Base-by-base conservation (phyloP, 1,140 invertebrate genomes). In the Drosophila guanche region DNA sequence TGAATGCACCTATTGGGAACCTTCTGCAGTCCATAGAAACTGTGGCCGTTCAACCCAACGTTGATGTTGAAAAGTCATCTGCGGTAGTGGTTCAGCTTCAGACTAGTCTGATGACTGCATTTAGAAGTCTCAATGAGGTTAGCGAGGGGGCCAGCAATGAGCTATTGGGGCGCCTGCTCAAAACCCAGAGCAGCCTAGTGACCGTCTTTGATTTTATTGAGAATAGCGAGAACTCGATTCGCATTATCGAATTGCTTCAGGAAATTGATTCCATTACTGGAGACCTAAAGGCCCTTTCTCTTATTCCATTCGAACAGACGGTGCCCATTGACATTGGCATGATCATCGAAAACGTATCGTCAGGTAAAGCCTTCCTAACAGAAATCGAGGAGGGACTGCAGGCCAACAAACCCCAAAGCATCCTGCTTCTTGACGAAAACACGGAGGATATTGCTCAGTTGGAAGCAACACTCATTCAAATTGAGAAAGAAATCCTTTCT, bases 131-230 rank as follows among this genome's bases (percentile, higher is more conserved):
- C 0, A 89, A 91, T 16, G 90, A 91, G 22, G 52, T 79, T 2
- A 72, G 79, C 52, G 90, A 91, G 50, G n/a, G 10, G 10, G 66
- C 51, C 0, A 29, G 52, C 14, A 76, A 74, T 6, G 74, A 85
- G 0, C 6, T 78, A 1, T 27, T 70, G 1, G 46, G 60, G 8
- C 65, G 51, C 5, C 57, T 91, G 3, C 7, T 77, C 0, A 85
- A 75, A 33, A 73, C 74, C 0, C 88, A 90, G 57, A 90, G 63
- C 51, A 78, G 62, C 25, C 50, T 91, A 12, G 67, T 90, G 3
- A 65, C 70, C 0, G 83, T 91, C 2, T 90, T 77, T 20, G 88
- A 91, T 50, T 91, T 91, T 29, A 91, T 91, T 33, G 90, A 91
- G 43, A 76, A 80, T 5, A 90, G 72, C 46, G 90, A 91, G 25